Conservation (phyloP, 2,113 vertebrate genomes). For the Carassius gibelio region DNA sequence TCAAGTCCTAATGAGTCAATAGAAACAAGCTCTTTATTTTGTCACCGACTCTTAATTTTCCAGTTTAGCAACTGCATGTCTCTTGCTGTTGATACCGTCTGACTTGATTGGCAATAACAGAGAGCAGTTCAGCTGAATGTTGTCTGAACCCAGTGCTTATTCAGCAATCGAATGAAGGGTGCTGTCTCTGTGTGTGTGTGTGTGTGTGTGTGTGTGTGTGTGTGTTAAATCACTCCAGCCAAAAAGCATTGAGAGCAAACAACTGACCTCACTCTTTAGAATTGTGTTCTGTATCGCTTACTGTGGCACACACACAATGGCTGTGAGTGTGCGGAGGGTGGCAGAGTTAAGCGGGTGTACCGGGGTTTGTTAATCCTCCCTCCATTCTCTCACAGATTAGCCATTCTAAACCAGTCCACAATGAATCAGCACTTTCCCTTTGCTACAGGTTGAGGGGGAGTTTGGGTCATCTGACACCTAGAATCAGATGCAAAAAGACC, state of each 20-base stretch:
- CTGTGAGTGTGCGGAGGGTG: constrained; percentile 51
- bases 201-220: constrained; percentile 1
- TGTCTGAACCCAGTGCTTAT: constrained; percentile 58
- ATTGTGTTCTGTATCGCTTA: constrained; percentile 61
- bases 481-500: constrained; percentile 44
- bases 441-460: constrained; percentile 38
- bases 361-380: constrained; percentile 70
- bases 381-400: constrained; percentile 76
- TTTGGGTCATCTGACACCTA: constrained; percentile 48
- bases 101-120: constrained; percentile 52
- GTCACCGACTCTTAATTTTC: neutral
- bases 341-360: constrained; percentile 59
- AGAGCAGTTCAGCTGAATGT: constrained; percentile 33
- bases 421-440: constrained; percentile 79
- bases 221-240: constrained; percentile 24
- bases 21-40: neutral
- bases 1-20: constrained; percentile 11
- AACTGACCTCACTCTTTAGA: constrained; percentile 70
- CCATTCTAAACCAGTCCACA: constrained; percentile 70
- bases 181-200: neutral
- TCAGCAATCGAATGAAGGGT: constrained; percentile 57
- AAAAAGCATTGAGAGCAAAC: constrained; percentile 64
- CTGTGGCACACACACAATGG: constrained; percentile 62
- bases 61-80: neutral
- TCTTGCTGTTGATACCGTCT: neutral